phyloP scores from a whole-genome alignment of 2,888 invertebrate species.

The Ligdia adustata region DNA sequence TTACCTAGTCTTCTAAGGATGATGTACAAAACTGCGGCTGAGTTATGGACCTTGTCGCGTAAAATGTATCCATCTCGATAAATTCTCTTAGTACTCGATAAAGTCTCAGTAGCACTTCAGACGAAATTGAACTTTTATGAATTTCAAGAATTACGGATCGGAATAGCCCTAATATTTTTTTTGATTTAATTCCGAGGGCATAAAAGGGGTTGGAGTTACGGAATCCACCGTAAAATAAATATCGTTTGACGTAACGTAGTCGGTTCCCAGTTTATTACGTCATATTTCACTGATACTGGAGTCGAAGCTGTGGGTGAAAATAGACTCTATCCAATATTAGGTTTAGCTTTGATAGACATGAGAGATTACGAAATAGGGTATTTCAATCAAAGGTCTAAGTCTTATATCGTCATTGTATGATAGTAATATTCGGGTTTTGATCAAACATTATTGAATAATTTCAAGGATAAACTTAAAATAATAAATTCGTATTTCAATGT shows the following conservation, averaged over 20 bases:
- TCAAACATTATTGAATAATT: too few relatives aligned
- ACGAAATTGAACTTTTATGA: slow-evolving; percentile 42
- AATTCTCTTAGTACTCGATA: too few relatives aligned
- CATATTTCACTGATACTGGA: slow-evolving; percentile 22
- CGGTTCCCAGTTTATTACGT: slow-evolving; percentile 23
- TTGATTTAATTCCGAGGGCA: slow-evolving; percentile 40
- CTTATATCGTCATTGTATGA: too few relatives aligned
- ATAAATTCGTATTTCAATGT: neutral
- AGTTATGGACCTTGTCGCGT: slow-evolving; percentile 39
- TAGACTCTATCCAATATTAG: neutral
- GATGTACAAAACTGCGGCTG: too few relatives aligned
- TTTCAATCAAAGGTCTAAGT: too few relatives aligned
- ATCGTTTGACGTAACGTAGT: slow-evolving; percentile 19
- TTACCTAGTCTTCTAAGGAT: too few relatives aligned
- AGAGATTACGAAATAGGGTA: too few relatives aligned
- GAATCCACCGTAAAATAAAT: slow-evolving; percentile 23
- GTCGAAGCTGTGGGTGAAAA: slow-evolving; percentile 5
- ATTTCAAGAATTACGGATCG: slow-evolving; percentile 32
- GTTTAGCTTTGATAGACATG: neutral
- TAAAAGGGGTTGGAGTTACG: slow-evolving; percentile 29
- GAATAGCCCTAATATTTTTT: slow-evolving; percentile 42
- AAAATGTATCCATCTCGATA: slow-evolving; percentile 31
- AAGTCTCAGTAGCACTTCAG: too few relatives aligned
- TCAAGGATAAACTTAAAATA: too few relatives aligned
- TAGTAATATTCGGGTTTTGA: too few relatives aligned